Evolutionary conservation across 2,888 invertebrate genomes (phyloP), one percentile per base, ranked within the genome.

Genomic region (Sinodicranocentrus sp.): DNA sequence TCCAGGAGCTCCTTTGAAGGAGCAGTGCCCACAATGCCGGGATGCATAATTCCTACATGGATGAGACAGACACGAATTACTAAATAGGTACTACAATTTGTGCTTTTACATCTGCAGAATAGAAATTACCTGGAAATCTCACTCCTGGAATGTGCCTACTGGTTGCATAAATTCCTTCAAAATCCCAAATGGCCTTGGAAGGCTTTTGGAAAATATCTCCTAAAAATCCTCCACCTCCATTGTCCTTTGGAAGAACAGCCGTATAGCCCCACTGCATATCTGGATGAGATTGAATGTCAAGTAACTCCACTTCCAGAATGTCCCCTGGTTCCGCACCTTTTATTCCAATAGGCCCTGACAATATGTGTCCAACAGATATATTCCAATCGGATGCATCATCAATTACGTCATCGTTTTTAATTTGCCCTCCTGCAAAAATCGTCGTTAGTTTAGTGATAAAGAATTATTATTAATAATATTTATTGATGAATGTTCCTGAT

Each of bases 131-230:
- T 0, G 43, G 80, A 77, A 85, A 85, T 33, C 59, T 57, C 13
- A 87, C 84, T 15, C 84, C 84, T 23, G 87, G 87, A 80, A 87
- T 84, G 26, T 87, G 87, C 6, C 87, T 68, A 67, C 87, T 87
- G 15, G 61, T 71, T 10, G 85, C 84, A 39, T 83, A 87, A 48
- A 87, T 87, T 8, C 87, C 87, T 43, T 85, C 79, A 82, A 87
- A 86, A 39, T 86, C 82, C 87, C 87, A 87, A 68, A 87, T 79
- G 0, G 86, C 87, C 39, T 87, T 87, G 17, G 73, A 59, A 1
- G 86, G 78, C 19, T 52, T 76, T 19, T 77, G 77, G 44, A 84
- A 86, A 6, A 68, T n/a, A 33, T 85, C 84, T 13, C 68, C 84
- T 0, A 87, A 61, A 54, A 87, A 85, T 13, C 87, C 85, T 21